Percentiles rank a stretch among this genome's conserved stretches.
Conservation (phyloP, 2,113 vertebrate genomes). For the Chionomys nivalis region DNA sequence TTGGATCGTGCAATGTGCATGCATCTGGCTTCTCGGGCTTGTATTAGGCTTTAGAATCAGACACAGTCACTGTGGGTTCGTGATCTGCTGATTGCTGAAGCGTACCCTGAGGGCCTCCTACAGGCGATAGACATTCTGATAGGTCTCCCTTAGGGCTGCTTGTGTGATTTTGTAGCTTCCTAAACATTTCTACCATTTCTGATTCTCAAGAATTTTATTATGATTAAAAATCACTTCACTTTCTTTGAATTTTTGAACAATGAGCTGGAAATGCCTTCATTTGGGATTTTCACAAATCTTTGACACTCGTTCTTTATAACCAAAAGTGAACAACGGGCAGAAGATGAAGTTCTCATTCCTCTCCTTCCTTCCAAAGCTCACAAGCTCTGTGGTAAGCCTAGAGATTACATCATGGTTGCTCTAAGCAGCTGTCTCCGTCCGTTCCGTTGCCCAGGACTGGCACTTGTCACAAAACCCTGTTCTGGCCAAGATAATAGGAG, state of each 20-base stretch:
- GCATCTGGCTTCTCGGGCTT: background rate
- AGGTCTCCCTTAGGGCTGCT: background rate
- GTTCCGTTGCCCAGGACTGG: background rate
- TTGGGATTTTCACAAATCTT: background rate
- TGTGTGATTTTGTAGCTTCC: slow-evolving; percentile 5
- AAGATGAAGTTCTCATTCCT: background rate
- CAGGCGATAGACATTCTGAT: background rate
- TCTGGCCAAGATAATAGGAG: background rate
- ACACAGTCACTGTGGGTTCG: background rate
- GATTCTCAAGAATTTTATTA: slow-evolving; percentile 32
- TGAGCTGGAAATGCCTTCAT: background rate
- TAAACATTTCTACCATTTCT: slow-evolving; percentile 7
- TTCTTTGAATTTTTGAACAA: slow-evolving; percentile 15
- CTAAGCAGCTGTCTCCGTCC: background rate
- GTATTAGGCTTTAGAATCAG: slow-evolving; percentile 12
- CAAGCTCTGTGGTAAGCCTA: background rate
- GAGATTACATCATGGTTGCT: background rate
- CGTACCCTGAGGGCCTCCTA: background rate
- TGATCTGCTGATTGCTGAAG: background rate
- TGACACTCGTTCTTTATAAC: background rate
- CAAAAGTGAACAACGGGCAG: background rate
- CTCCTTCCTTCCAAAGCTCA: background rate
- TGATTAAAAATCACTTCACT: slow-evolving; percentile 17
- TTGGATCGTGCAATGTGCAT: background rate
- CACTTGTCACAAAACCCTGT: too few relatives aligned